Evolutionary conservation across 2,888 invertebrate species (phyloP).

Genomic region (Scelioninae gen. 1): DNA sequence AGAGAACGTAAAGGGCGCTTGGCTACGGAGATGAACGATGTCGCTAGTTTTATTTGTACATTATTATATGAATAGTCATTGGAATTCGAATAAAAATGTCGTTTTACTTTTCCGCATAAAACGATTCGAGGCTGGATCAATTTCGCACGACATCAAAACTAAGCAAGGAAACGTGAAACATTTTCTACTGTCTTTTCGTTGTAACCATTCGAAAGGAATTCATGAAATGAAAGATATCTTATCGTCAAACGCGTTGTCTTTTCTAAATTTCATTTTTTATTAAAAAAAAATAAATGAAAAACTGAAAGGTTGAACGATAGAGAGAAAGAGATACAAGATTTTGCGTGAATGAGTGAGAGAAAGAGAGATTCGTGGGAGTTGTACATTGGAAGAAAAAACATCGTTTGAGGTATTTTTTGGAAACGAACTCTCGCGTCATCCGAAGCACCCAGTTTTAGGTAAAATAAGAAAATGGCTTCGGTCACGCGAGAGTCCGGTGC

Average conservation of each 20-base stretch:
- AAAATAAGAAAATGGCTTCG: conserved; percentile 35
- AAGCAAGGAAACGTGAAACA: neutral
- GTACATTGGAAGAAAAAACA: conserved; percentile 31
- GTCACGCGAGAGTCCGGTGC: conserved; percentile 41
- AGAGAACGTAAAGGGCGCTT: conserved; percentile 35
- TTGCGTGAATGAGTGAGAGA: neutral
- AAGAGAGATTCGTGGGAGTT: conserved; percentile 21
- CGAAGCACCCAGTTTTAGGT: conserved; percentile 58
- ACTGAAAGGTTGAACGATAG: conserved; percentile 6
- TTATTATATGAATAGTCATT: conserved; percentile 70
- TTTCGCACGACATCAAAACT: conserved; percentile 47
- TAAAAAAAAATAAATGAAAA: neutral
- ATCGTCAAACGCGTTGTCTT: no score
- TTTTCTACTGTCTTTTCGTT: no score
- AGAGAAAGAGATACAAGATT: neutral
- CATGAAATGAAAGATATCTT: no score
- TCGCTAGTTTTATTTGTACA: conserved; percentile 70
- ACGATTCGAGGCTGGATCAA: conserved; percentile 69
- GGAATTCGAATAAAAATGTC: conserved; percentile 31
- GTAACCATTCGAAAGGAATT: no score
- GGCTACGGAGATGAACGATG: conserved; percentile 39
- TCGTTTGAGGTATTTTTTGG: conserved; percentile 48
- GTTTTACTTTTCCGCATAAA: conserved; percentile 73
- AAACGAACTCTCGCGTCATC: conserved; percentile 40
- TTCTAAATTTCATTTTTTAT: no score